phyloP scores from a whole-genome alignment of 2,888 invertebrate species.

The Odontomyia ornata region DNA sequence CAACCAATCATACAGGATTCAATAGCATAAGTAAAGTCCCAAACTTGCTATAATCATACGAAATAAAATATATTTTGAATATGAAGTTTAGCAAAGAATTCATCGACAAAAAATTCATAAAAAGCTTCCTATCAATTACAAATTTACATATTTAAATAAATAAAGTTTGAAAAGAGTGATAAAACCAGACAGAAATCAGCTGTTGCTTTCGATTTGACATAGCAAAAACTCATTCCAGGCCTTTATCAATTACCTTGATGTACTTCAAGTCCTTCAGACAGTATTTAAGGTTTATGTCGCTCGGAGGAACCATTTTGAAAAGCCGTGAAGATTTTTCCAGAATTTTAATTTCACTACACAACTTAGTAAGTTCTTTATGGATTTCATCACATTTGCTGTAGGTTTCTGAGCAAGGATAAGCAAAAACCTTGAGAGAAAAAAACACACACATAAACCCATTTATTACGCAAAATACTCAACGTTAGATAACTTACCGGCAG shows the following conservation, averaged over 20 bases:
- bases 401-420: constrained; percentile 73
- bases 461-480: too few relatives aligned
- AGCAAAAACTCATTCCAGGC: too few relatives aligned
- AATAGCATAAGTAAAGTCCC: constrained; percentile 91
- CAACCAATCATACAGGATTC: constrained; percentile 87
- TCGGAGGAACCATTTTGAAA: constrained; percentile 87
- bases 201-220: too few relatives aligned
- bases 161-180: too few relatives aligned
- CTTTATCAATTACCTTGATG: constrained; percentile 69
- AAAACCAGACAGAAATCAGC: too few relatives aligned
- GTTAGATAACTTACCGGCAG: constrained; percentile 55
- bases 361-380: background rate
- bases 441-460: background rate
- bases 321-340: constrained; percentile 81
- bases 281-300: constrained; percentile 79
- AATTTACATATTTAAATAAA: too few relatives aligned
- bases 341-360: constrained; percentile 70
- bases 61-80: background rate
- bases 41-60: constrained; percentile 71
- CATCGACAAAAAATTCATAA: too few relatives aligned
- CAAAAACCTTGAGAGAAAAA: constrained; percentile 66
- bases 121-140: too few relatives aligned
- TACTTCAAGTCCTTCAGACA: constrained; percentile 81
- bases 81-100: too few relatives aligned
- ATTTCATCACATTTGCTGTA: constrained; percentile 75